Evolutionary conservation across 2,888 invertebrate species (phyloP).

Genomic region (Eumerus sabulonum): DNA sequence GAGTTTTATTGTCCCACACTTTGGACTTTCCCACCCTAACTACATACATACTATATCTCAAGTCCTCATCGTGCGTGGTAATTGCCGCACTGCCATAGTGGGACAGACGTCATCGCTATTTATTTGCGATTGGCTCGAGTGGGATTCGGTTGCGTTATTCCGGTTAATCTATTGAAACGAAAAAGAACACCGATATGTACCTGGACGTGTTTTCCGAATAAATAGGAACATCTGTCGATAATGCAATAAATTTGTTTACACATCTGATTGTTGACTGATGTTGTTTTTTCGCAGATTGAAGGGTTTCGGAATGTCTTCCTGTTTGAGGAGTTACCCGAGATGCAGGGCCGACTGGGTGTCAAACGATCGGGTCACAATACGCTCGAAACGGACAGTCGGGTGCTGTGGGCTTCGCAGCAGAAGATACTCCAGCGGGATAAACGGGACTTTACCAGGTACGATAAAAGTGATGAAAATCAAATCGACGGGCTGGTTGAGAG

Average conservation of each 20-base stretch:
- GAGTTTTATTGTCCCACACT: conserved; percentile 19
- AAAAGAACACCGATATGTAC: too few species aligned
- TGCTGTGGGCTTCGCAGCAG: conserved; percentile 69
- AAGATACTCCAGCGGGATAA: conserved; percentile 67
- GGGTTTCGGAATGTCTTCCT: conserved; percentile 67
- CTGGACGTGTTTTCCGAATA: neutral
- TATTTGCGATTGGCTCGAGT: conserved; percentile 27
- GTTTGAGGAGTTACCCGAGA: conserved; percentile 52
- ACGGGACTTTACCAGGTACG: conserved; percentile 60
- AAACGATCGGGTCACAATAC: conserved; percentile 41
- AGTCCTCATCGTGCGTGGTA: neutral
- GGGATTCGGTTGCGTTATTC: conserved; percentile 31
- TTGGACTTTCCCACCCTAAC: conserved; percentile 18
- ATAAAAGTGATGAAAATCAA: conserved; percentile 20
- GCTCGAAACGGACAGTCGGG: conserved; percentile 57
- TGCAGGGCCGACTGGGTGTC: conserved; percentile 28
- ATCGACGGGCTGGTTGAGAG: conserved; percentile 74
- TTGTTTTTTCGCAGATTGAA: conserved; percentile 52
- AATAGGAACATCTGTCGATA: conserved; percentile 41
- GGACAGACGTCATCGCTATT: conserved; percentile 26
- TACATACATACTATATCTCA: too few species aligned
- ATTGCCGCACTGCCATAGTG: neutral
- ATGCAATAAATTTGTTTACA: conserved; percentile 22
- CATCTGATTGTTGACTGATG: neutral
- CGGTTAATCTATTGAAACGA: conserved; percentile 1